Evolutionary conservation across 2,113 vertebrate genomes (phyloP), one percentile per base, ranked within the genome.

Genomic region (Channa maculata): DNA sequence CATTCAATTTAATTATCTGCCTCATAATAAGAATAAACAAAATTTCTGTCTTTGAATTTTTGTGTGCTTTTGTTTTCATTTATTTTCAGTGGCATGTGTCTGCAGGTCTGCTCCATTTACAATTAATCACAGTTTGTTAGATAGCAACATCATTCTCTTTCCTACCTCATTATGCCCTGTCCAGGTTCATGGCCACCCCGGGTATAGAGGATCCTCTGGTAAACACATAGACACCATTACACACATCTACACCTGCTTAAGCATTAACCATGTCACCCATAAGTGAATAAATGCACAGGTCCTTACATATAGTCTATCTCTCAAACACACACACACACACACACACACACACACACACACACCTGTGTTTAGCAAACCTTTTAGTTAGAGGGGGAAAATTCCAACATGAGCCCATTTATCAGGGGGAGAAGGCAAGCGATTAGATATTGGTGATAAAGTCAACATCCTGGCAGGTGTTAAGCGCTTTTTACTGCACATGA

Each of bases 381-480:
- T 66, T 71, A 89, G 86, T 84, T 80, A 71, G 90, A 88, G 71
- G 78, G 68, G 64, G 15, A 86, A 88, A 93, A 92, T 92, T 94
- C 88, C 2, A 66, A 90, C 90, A 75, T 52, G 90, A 95, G 94
- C 88, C 93, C 93, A 94, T 95, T 95, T 95, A 95, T 98, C 96
- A 80, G 2, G 49, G 76, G 55, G 63, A 79, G 80, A 71, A 85
- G 83, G 71, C 68, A 53, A 86, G 88, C 79, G 94, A 96, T 96
- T 95, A 96, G 94, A 93, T 95, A 95, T 95, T 94, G 92, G 93
- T 92, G 94, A 95, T 93, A 94, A 93, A 94, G 95, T 95, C 96
- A 97, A 97, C 94, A 97, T 84, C 90, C 89, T 85, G 86, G 94
- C 96, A 97, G 96, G 95, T 97, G 96, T 93, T 86, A 75, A 90